Evolutionary conservation across 2,888 invertebrate species (phyloP).

Genomic region (Caenorhabditis wallacei): DNA sequence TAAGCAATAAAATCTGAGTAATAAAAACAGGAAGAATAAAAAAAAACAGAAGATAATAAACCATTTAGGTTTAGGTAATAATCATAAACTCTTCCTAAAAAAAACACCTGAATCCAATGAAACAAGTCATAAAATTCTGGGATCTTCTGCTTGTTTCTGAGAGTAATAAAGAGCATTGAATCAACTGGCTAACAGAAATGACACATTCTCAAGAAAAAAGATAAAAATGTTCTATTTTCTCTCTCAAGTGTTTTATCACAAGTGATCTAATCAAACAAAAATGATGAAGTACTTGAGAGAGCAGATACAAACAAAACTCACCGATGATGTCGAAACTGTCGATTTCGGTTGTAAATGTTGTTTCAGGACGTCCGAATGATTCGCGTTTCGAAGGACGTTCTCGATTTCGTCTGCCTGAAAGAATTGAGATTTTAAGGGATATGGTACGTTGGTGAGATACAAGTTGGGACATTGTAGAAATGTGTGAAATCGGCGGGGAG

Average conservation of each 20-base stretch:
- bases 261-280: conserved; percentile 18
- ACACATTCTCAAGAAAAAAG: no score
- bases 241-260: conserved; percentile 3
- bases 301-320: conserved; percentile 9
- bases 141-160: no score
- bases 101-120: background rate
- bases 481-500: no score
- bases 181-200: no score
- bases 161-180: background rate
- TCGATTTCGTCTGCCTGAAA: conserved; percentile 72
- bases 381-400: conserved; percentile 66
- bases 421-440: background rate
- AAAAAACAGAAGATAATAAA: background rate
- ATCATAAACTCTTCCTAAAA: background rate
- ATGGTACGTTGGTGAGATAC: background rate
- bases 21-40: no score
- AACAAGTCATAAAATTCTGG: conserved; percentile 6
- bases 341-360: conserved; percentile 8
- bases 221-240: background rate
- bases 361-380: conserved; percentile 45
- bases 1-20: no score
- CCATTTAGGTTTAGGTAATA: no score
- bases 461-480: no score
- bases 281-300: conserved; percentile 10
- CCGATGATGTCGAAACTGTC: conserved; percentile 31